A percentile compares a stretch with the other conserved stretches of the same genome.
phyloP scores from a whole-genome alignment of 2,888 invertebrate genomes.

The Spisula subtruncata region DNA sequence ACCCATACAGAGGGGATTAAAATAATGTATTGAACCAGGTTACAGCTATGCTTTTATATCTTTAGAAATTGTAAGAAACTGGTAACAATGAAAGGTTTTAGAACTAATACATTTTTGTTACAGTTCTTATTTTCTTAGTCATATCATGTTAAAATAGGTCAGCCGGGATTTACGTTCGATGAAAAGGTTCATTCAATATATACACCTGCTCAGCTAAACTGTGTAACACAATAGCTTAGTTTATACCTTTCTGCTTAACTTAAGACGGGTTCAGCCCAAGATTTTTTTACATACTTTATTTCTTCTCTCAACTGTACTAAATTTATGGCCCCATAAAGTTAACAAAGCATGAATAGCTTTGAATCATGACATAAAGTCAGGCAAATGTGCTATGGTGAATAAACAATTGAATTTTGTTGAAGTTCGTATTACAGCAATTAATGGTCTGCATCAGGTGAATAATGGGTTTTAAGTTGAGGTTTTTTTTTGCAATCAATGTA shows the following conservation, averaged over 20 bases:
- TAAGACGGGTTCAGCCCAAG: conserved; percentile 21
- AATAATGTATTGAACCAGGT: conserved; percentile 27
- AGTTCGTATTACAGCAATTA: conserved; percentile 19
- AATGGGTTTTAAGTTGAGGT: background rate
- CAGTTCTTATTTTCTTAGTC: conserved; percentile 44
- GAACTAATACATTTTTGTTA: conserved; percentile 42
- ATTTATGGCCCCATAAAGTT: conserved; percentile 16
- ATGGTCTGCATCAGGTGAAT: conserved; percentile 9
- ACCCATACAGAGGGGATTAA: conserved; percentile 36
- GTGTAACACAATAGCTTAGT: conserved; percentile 6
- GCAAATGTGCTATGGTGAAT: conserved; percentile 24
- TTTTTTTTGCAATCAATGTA: background rate
- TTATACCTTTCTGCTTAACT: background rate
- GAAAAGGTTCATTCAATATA: conserved; percentile 33
- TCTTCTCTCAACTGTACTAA: conserved; percentile 15
- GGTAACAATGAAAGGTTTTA: conserved; percentile 40
- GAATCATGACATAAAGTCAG: conserved; percentile 28
- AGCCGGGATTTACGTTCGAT: conserved; percentile 24
- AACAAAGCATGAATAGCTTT: conserved; percentile 24
- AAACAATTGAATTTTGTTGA: conserved; percentile 33
- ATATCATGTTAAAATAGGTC: conserved; percentile 40
- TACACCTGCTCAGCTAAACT: conserved; percentile 20
- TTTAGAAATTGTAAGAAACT: conserved; percentile 35
- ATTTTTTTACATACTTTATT: background rate
- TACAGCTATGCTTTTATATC: conserved; percentile 35